Evolutionary conservation across 2,888 invertebrate species (phyloP), one percentile per base, ranked within the genome.

Genomic region (Thymelicus sylvestris): DNA sequence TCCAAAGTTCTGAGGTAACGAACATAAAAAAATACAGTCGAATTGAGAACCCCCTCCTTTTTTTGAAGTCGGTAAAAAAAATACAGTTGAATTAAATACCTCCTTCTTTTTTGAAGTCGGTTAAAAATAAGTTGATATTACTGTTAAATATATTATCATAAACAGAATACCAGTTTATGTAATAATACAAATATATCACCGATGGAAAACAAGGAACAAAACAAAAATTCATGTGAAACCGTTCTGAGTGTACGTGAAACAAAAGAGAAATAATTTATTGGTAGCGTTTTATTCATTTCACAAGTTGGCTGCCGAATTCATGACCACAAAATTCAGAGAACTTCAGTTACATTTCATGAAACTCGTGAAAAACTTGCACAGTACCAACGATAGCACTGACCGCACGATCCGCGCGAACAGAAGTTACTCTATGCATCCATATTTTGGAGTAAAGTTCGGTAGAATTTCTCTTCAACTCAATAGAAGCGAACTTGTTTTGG

Each of bases 311-410:
- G 24, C 38, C 12, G 31, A 57, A 57, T 38, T 38, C 31, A 13
- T 13, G 7, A 57, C 57, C 57, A 31, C 57, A 57, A 31, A 57
- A 12, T 52, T 52, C 57, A 12, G 31, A 57, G 12, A 57, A 57
- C 13, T 57, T 38, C 12, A 13, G 57, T 24, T 31, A 24, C 57
- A 57, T 57, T 57, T 24, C 57, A 57, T 24, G 57, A 24, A 57
- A 57, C 57, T 57, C 57, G 57, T 38, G 57, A 57, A 57, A 57
- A 57, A 57, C 57, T 57, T 57, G 12, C 13, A 13, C 57, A 6
- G 57, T 13, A 8, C 31, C 31, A 31, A 57, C 57, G 57, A 6
- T 57, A 31, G 31, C 12, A 4, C 8, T 57, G 31, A 57, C 57
- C 57, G 31, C 57, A 57, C 13, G 50, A 31, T 31, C 57, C 57